phyloP scores from a whole-genome alignment of 1,140 invertebrate genomes.

The Microplitis mediator region DNA sequence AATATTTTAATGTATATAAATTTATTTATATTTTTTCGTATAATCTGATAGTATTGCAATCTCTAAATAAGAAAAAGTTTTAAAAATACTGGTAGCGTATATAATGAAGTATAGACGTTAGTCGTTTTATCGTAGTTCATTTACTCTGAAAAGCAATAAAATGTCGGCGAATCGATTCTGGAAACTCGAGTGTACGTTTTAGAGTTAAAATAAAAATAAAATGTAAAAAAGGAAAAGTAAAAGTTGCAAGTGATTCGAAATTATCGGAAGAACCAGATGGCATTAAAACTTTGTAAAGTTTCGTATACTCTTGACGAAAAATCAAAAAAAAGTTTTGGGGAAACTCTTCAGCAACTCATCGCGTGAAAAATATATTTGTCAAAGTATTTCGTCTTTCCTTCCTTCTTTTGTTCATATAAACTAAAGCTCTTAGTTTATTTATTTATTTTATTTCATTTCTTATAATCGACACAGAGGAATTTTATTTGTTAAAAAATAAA shows the following conservation, averaged over 20 bases:
- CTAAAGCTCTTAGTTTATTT: not conserved
- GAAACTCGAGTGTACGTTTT: not conserved
- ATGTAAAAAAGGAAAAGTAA: not conserved
- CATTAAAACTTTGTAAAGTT: constrained; percentile 12
- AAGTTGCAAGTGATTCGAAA: constrained; percentile 15
- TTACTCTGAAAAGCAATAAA: constrained; percentile 14
- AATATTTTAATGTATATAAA: no score
- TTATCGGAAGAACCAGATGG: constrained; percentile 8
- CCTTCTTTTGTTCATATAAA: not conserved
- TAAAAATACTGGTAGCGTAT: not conserved
- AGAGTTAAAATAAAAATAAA: not conserved
- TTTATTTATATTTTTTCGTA: no score
- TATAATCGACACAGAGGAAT: not conserved
- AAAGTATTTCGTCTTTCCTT: not conserved
- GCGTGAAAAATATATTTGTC: constrained; percentile 3
- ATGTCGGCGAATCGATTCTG: constrained; percentile 7
- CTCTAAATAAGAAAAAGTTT: not conserved
- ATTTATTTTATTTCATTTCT: not conserved
- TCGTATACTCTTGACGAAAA: not conserved
- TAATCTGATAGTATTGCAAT: no score
- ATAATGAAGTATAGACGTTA: not conserved
- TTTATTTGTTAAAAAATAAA: constrained; percentile 1
- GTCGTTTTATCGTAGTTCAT: constrained; percentile 15
- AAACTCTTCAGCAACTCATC: not conserved
- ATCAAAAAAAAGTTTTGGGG: not conserved